Base-by-base conservation (phyloP, 2,797 vertebrate genomes). In the Sebastes cheni region DNA sequence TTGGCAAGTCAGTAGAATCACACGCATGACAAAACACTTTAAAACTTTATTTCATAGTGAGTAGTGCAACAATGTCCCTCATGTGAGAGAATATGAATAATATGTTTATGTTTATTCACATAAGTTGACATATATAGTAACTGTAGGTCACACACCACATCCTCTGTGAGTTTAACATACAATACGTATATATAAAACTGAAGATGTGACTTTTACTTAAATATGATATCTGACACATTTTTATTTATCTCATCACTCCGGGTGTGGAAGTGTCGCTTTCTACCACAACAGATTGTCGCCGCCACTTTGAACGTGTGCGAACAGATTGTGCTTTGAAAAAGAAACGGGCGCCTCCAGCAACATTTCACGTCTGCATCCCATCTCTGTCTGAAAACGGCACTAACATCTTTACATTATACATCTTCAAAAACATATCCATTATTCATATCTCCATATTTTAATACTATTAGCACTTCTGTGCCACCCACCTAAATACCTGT, bases 341-440 rank as follows among this genome's bases (percentile, higher is more conserved):
- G 85, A 84, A 85, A 77, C 81, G 79, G 76, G 74, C 30, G 92
- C 93, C 92, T 87, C 69, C 80, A 92, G 93, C 91, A 92, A 92
- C 87, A 69, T 81, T 87, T 84, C 91, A 78, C 85, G 89, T 91
- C 95, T 94, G 95, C 92, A 81, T 92, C 91, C 90, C 93, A 62
- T 94, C 93, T 95, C 94, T 95, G 94, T 94, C 92, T 72, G 95
- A 93, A 96, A 96, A 96, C 92, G 89, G 93, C 95, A 95, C 87
- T 74, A 94, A 93, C 92, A 96, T 96, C 96, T 96, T 97, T 96
- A 96, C 94, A 96, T 97, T 96, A 95, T 95, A 95, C 93, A 96
- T 96, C 96, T 95, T 93, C 96, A 95, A 97, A 97, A 97, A 96
- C 93, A 94, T 88, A 96, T 97, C 94, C 97, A 97, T 97, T 97